Percentiles rank a stretch among this genome's conserved stretches.
These are phyloP conservation scores for Lamprotornis superbus DNA, from an alignment of 2,113 vertebrate species.

Conservation along the genomic window DNA sequence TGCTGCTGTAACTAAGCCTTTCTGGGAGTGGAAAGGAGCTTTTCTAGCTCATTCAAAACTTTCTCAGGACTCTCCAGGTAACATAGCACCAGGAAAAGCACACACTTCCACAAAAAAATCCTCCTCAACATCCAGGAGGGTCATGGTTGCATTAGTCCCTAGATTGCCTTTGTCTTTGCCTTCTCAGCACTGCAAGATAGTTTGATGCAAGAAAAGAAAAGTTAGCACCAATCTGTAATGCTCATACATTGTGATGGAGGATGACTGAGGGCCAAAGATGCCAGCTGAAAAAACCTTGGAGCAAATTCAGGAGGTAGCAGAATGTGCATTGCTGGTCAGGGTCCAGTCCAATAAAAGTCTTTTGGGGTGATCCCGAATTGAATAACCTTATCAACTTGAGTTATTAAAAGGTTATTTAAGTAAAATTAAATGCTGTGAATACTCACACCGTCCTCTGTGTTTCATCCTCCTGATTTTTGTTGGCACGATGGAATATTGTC, in stretches of 20 bases:
- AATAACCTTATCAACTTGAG: background rate
- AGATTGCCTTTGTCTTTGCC: background rate
- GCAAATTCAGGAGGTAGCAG: background rate
- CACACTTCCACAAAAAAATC: background rate
- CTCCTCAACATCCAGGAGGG: background rate
- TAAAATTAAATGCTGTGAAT: background rate
- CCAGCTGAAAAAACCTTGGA: background rate
- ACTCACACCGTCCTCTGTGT: background rate
- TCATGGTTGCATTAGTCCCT: background rate
- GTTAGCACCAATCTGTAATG: background rate
- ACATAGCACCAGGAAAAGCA: accelerated
- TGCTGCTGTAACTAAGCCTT: background rate
- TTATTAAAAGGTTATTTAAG: background rate
- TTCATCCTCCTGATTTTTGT: background rate
- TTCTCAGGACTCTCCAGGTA: background rate
- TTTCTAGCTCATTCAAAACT: background rate
- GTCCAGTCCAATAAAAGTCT: background rate
- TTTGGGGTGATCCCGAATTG: background rate
- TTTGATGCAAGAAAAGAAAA: background rate
- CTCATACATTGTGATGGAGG: background rate
- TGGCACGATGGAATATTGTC: background rate
- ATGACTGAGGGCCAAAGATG: background rate
- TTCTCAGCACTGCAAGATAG: background rate
- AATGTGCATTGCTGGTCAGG: background rate
- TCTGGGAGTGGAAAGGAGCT: background rate